Evolutionary conservation across 2,113 vertebrate genomes (phyloP).

Genomic region (Herpetotheres cachinnans): DNA sequence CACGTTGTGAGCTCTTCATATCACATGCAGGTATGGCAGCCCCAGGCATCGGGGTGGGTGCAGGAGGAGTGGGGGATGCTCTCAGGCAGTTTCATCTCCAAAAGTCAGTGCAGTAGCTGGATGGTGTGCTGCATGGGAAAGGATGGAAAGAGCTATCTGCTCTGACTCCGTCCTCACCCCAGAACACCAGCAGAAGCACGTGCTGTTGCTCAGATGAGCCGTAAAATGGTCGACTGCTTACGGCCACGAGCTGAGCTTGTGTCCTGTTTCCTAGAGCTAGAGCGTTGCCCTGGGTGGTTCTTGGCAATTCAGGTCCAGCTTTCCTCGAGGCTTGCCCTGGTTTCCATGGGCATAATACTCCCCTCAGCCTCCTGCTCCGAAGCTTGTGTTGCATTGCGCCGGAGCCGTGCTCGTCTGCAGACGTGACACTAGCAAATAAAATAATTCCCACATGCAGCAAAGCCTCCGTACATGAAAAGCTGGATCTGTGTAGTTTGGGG

Average conservation of each 20-base stretch:
- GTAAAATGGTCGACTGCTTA: background rate
- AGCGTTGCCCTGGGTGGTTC: background rate
- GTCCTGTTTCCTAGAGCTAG: background rate
- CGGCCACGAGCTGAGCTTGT: background rate
- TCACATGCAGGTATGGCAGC: background rate
- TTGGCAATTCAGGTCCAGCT: background rate
- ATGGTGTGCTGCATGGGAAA: background rate
- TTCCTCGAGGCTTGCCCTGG: background rate
- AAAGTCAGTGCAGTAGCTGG: rapidly evolving
- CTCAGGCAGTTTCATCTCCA: background rate
- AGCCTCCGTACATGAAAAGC: background rate
- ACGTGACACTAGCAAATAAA: background rate
- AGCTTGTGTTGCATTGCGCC: background rate
- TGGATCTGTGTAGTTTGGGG: background rate
- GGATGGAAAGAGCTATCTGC: background rate
- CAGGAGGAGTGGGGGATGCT: background rate
- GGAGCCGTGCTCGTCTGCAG: background rate
- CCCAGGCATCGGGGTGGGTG: rapidly evolving
- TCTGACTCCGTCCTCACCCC: background rate
- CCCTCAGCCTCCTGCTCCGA: background rate
- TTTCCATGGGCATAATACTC: background rate
- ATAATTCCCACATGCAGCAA: background rate
- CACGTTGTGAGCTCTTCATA: rapidly evolving
- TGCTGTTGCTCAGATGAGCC: background rate
- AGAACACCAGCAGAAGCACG: background rate